Base-by-base conservation (phyloP, 64 coral and sea anemone genomes). In the Platygyra sinensis region DNA sequence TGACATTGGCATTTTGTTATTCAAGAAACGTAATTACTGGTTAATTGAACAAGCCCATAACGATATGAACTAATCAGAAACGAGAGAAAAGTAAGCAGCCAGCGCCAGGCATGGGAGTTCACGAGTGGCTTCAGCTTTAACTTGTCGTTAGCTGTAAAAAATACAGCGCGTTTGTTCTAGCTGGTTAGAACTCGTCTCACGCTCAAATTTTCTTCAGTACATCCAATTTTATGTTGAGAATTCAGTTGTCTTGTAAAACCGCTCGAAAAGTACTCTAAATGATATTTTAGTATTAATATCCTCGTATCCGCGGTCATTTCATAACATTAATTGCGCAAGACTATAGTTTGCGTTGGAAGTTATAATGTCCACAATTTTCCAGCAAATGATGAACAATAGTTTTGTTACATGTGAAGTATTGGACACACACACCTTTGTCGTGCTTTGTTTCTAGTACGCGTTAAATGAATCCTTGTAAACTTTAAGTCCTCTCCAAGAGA, bases 381-480 rank as follows among this genome's bases (percentile, higher is more conserved):
- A n/a, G 24, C 22, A 69, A 69, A 69, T 27, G 1, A 9, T 25
- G 19, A 67, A 67, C 18, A 8, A 67, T 25, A 18, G 60, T 3
- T 24, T 24, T 27, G 22, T 69, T 27, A n/a, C 22, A 27, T 11
- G 65, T 24, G 22, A n/a, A 63, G 20, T 32, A 5, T 25, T 3
- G 33, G 9, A 52, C 60, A n/a, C 20, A 17, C n/a, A 14, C 72
- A 38, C 81, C n/a, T n/a, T 71, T 85, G 61, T 85, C 22, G 63
- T 36, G 10, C 78, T 83, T 29, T 67, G 19, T 72, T 52, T 67
- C 69, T 93, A 99, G 67, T 99, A 99, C 79, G 97, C 97, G 63
- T 93, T 99, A 74, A 99, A 99, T 72, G 97, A 99, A 49, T 95
- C 94, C 80, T 94, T 99, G 86, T 95, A 99, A 80, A 99, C 97